Evolutionary conservation across 2,113 vertebrate species (phyloP).

Genomic region (Sapayoa aenigma): DNA sequence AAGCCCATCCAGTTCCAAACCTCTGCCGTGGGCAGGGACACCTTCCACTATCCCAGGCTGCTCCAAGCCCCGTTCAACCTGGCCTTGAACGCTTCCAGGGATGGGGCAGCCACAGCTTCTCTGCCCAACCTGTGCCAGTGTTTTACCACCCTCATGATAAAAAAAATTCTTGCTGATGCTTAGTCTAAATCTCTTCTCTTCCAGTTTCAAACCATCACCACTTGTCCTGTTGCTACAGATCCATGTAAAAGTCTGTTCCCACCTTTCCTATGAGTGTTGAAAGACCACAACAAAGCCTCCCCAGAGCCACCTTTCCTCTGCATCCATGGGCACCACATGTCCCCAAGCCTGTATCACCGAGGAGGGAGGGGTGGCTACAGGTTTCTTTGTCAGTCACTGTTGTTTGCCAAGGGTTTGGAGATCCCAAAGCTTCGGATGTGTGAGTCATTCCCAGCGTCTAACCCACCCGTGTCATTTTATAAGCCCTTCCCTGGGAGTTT

Average conservation of each 20-base stretch:
- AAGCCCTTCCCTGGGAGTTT: neutral
- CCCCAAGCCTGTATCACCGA: neutral
- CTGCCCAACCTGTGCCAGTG: neutral
- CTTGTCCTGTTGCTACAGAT: accelerated
- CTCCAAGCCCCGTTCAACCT: neutral
- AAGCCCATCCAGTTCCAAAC: neutral
- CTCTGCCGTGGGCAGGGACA: neutral
- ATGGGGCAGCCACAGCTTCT: neutral
- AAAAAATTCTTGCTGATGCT: neutral
- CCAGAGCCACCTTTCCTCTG: neutral
- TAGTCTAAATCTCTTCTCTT: neutral
- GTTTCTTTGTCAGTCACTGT: neutral
- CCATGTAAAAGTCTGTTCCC: neutral
- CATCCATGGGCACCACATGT: accelerated
- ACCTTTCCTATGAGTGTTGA: neutral
- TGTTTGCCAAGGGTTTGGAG: neutral
- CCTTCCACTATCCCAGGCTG: neutral
- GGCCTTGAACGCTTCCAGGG: neutral
- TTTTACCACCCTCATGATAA: accelerated
- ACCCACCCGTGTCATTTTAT: neutral
- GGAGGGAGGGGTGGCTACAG: neutral
- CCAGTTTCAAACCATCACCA: neutral
- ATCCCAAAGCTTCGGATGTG: neutral
- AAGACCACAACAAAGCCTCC: neutral
- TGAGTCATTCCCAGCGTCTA: neutral